phyloP scores from a whole-genome alignment of 1,140 invertebrate species.

The Diorhabda sublineata region DNA sequence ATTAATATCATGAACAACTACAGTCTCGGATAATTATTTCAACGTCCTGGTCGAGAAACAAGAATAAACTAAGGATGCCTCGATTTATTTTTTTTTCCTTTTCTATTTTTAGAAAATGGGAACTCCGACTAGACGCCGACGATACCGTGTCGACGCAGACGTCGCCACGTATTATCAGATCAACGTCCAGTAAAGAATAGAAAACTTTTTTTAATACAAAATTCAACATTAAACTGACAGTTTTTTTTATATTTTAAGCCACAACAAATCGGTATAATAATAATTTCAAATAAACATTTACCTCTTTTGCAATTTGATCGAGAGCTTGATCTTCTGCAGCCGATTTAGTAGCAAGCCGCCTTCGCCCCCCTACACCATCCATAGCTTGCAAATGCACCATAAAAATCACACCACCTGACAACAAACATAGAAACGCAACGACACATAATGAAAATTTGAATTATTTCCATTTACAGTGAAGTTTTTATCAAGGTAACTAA shows the following conservation, averaged over 20 bases:
- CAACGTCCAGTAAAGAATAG: not conserved
- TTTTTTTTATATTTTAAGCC: too few relatives aligned
- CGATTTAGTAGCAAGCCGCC: conserved; percentile 66
- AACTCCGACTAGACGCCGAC: not conserved
- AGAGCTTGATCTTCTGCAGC: conserved; percentile 83
- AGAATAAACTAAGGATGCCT: not conserved
- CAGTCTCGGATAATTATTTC: too few relatives aligned
- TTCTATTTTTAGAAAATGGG: not conserved
- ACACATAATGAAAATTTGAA: conserved; percentile 6
- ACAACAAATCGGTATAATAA: not conserved
- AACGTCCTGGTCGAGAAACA: not conserved
- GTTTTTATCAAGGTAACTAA: not conserved
- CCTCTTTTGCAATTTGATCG: conserved; percentile 87
- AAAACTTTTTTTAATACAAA: not conserved
- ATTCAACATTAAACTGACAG: not conserved
- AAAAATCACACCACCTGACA: conserved; percentile 22
- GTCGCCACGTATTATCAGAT: not conserved
- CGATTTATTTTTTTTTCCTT: not conserved
- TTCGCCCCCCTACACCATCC: conserved; percentile 66
- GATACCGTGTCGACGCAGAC: not conserved
- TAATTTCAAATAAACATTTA: conserved; percentile 46
- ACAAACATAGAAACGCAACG: conserved; percentile 16
- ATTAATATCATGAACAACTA: too few relatives aligned
- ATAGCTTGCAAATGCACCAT: conserved; percentile 42
- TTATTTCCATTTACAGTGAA: not conserved